Percentiles rank a stretch among this genome's conserved stretches.
Conservation (phyloP, 2,113 vertebrate genomes). For the Gulo gulo region DNA sequence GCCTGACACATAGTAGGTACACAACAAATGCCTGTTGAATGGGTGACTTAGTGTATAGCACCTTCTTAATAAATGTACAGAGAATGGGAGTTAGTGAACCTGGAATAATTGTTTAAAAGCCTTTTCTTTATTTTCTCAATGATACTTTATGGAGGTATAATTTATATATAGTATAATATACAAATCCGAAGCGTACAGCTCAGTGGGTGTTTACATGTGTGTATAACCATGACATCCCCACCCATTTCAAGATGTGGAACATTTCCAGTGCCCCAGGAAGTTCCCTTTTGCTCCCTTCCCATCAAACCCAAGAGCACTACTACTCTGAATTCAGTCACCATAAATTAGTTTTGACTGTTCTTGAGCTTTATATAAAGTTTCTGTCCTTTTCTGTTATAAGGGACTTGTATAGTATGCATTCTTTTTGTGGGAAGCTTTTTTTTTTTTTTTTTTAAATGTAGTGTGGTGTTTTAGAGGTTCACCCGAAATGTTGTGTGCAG, state of each 20-base stretch:
- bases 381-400: not conserved
- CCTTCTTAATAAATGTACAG: not conserved
- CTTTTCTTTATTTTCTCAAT: not conserved
- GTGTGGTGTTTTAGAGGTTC: not conserved
- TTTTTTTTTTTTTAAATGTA: not conserved
- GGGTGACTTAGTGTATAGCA: not conserved
- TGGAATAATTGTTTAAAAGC: not conserved
- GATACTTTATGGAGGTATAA: not conserved
- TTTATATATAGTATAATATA: not conserved
- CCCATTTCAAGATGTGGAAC: not conserved
- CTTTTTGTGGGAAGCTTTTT: not conserved
- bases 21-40: not conserved
- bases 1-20: not conserved
- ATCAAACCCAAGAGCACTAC: not conserved
- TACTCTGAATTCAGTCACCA: not conserved
- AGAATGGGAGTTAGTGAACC: not conserved
- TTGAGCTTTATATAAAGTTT: not conserved
- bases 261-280: not conserved
- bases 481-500: not conserved
- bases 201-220: not conserved
- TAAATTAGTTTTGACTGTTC: not conserved
- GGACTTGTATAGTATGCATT: not conserved
- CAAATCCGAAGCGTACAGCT: not conserved
- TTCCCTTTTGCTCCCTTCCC: not conserved
- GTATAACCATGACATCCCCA: too few species aligned